These are phyloP conservation scores for Coendou prehensilis DNA, from an alignment of 2,797 vertebrate genomes.

Conservation along the genomic window DNA sequence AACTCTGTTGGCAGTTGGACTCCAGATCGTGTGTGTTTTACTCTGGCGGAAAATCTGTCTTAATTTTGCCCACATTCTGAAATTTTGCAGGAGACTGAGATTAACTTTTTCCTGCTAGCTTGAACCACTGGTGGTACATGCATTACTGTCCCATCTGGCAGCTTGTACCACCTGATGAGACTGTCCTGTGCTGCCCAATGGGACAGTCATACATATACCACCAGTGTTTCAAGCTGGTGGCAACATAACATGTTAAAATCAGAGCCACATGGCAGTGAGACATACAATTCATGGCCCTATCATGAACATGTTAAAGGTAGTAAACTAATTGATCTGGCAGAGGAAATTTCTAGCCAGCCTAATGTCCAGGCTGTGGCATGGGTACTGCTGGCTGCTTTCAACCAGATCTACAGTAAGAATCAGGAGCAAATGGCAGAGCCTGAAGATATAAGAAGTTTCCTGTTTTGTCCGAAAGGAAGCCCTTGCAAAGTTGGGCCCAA, in stretches of 20 bases:
- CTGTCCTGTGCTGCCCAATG: neutral
- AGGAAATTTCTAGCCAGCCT: neutral
- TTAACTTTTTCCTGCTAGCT: neutral
- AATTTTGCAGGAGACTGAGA: neutral
- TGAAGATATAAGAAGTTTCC: neutral
- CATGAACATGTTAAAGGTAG: neutral
- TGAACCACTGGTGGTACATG: neutral
- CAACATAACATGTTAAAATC: neutral
- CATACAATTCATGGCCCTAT: neutral
- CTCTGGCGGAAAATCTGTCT: neutral
- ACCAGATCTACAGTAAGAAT: neutral
- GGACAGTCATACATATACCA: neutral
- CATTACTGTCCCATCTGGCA: neutral
- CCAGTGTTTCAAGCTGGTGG: neutral
- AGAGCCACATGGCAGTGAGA: neutral
- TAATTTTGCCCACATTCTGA: neutral
- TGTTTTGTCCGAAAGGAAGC: neutral
- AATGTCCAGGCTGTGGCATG: neutral
- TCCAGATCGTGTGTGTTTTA: neutral
- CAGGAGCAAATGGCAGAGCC: neutral
- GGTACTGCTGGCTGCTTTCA: neutral
- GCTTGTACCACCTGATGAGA: neutral
- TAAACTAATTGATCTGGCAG: neutral
- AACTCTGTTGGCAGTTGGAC: neutral
- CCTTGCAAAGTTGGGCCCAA: neutral